Percentiles rank a stretch among this genome's conserved stretches.
Evolutionary conservation across 1,140 invertebrate genomes (phyloP).

Genomic region (Bradynema listronoti): DNA sequence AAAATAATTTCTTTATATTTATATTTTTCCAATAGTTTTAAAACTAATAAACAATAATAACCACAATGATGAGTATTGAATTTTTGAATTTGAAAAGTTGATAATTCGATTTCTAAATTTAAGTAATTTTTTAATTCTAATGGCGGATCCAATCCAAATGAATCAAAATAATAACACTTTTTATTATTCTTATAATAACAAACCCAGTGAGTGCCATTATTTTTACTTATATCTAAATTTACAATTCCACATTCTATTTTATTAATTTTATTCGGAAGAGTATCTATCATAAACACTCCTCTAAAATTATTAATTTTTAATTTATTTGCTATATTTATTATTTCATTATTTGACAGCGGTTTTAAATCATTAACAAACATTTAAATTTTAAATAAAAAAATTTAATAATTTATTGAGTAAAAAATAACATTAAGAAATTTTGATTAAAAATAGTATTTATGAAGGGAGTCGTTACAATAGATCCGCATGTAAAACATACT

Average conservation of each 20-base stretch:
- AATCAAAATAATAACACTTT: conserved; percentile 27
- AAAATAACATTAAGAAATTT: no score
- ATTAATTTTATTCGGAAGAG: conserved; percentile 21
- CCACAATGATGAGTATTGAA: conserved; percentile 28
- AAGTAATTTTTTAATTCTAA: conserved; percentile 25
- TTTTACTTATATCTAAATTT: conserved; percentile 24
- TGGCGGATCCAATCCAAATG: conserved; percentile 29
- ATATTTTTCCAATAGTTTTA: conserved; percentile 24
- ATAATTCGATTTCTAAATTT: conserved; percentile 15
- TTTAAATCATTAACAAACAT: conserved; percentile 20
- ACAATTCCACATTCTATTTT: conserved; percentile 27
- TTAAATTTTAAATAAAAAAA: conserved; percentile 3
- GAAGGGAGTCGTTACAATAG: no score
- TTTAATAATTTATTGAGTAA: no score
- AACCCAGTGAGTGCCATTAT: conserved; percentile 31
- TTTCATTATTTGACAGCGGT: conserved; percentile 26
- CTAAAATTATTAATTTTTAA: no score
- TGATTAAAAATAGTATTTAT: no score
- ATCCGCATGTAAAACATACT: no score
- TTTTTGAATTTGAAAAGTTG: conserved; percentile 32
- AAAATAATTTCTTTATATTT: conserved; percentile 15
- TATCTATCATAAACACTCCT: conserved; percentile 37
- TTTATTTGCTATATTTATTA: conserved; percentile 16
- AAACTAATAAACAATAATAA: conserved; percentile 25
- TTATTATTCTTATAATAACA: conserved; percentile 23